A percentile compares a stretch with the other conserved stretches of the same genome.
Evolutionary conservation across 2,113 vertebrate species (phyloP).

Genomic region (Aspiorhynchus laticeps): DNA sequence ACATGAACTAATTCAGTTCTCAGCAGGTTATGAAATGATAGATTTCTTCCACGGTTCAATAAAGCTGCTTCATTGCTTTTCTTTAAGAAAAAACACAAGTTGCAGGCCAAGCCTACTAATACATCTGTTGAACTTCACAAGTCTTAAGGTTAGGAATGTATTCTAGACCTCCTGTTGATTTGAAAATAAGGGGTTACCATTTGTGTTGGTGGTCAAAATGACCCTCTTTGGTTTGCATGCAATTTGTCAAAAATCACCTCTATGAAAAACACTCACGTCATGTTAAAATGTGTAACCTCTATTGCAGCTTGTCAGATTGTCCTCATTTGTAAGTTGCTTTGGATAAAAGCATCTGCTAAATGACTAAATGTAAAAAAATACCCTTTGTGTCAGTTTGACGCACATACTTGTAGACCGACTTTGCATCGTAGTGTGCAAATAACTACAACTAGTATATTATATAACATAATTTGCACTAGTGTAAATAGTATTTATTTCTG

Average conservation of each 20-base stretch:
- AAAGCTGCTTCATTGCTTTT: slow-evolving; percentile 28
- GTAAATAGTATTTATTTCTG: not conserved
- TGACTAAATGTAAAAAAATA: too few relatives aligned
- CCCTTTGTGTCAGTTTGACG: not conserved
- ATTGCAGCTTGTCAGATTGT: not conserved
- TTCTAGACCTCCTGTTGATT: not conserved
- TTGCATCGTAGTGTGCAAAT: not conserved
- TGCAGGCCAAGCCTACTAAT: not conserved
- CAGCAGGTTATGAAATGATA: slow-evolving; percentile 28
- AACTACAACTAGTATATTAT: not conserved
- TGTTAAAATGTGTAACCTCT: not conserved
- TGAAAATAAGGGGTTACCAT: not conserved
- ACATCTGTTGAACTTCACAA: slow-evolving; percentile 35
- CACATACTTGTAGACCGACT: not conserved
- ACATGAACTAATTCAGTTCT: slow-evolving; percentile 33
- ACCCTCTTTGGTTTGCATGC: not conserved
- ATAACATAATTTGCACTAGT: not conserved
- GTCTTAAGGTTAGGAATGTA: not conserved
- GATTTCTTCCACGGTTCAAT: slow-evolving; percentile 38
- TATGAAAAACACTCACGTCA: not conserved
- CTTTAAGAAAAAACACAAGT: not conserved
- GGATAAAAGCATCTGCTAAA: too few relatives aligned
- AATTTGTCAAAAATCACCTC: not conserved
- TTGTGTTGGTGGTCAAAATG: not conserved
- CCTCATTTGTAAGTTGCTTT: too few relatives aligned